phyloP scores from a whole-genome alignment of 1,140 invertebrate species.

The Bombus picipes region DNA sequence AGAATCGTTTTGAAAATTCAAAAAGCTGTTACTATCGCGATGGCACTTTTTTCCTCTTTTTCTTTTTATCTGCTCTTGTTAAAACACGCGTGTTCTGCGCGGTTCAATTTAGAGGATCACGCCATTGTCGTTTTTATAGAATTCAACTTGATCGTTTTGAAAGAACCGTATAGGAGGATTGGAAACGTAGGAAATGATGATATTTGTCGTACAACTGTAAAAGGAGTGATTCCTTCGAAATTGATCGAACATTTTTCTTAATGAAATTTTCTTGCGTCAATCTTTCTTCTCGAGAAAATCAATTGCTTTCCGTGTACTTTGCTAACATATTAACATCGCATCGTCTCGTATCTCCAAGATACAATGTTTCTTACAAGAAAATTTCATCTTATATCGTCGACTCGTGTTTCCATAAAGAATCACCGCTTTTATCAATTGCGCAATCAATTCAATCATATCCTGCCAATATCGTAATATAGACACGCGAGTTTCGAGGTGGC shows the following conservation, averaged over 20 bases:
- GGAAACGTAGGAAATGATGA: not conserved
- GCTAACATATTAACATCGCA: too few species aligned
- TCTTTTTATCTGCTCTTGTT: not conserved
- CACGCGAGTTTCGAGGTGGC: slow-evolving; percentile 2
- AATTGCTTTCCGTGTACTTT: not conserved
- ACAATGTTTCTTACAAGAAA: not conserved
- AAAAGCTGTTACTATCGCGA: slow-evolving; percentile 6
- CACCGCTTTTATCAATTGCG: not conserved
- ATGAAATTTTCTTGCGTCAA: not conserved
- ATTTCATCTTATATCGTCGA: not conserved
- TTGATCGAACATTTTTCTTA: not conserved
- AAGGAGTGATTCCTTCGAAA: not conserved
- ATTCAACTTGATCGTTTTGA: not conserved
- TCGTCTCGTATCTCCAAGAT: not conserved
- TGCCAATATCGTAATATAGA: not conserved
- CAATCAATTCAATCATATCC: not conserved
- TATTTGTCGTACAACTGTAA: not conserved
- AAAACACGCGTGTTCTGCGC: not conserved
- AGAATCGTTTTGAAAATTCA: slow-evolving; percentile 2
- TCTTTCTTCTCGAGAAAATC: too few species aligned
- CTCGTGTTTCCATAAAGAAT: not conserved
- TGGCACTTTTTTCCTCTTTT: not conserved
- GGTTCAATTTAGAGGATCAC: slow-evolving; percentile 41
- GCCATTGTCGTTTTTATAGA: slow-evolving; percentile 57
- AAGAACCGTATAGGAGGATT: not conserved